A percentile compares a stretch with the other conserved stretches of the same genome.
These are phyloP conservation scores for Polydrusus cervinus DNA, from an alignment of 2,888 invertebrate species.

Conservation along the genomic window DNA sequence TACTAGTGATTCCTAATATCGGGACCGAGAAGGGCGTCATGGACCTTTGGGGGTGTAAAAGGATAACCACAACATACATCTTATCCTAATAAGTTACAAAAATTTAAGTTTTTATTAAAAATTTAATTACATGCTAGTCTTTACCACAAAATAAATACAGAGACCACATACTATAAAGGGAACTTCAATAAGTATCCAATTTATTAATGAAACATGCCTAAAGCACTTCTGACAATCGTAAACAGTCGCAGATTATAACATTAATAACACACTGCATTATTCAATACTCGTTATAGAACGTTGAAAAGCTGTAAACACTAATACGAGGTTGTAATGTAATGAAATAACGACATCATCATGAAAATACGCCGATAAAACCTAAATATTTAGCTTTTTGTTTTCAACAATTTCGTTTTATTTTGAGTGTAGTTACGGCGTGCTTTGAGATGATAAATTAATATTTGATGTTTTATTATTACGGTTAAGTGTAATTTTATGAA, in stretches of 20 bases:
- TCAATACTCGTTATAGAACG: neutral
- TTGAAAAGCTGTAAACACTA: slow-evolving; percentile 5
- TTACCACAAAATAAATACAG: neutral
- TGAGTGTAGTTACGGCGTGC: too few species aligned
- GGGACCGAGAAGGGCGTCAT: too few species aligned
- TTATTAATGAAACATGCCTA: neutral
- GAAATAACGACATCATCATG: neutral
- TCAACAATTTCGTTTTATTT: neutral
- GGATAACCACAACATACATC: too few species aligned
- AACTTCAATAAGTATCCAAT: neutral
- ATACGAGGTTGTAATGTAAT: neutral
- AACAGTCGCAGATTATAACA: neutral
- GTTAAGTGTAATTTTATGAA: too few species aligned
- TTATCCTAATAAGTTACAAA: too few species aligned
- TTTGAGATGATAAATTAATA: neutral
- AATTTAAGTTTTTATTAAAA: too few species aligned
- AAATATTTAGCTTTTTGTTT: neutral
- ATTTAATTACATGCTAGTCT: too few species aligned
- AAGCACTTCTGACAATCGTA: slow-evolving; percentile 1
- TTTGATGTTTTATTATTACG: neutral
- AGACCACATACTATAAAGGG: neutral
- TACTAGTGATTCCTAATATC: too few species aligned
- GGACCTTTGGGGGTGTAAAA: too few species aligned
- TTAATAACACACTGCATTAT: neutral
- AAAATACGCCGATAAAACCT: neutral